Evolutionary conservation across 2,888 invertebrate species (phyloP).

Genomic region (Callyntrura guangdongensis): DNA sequence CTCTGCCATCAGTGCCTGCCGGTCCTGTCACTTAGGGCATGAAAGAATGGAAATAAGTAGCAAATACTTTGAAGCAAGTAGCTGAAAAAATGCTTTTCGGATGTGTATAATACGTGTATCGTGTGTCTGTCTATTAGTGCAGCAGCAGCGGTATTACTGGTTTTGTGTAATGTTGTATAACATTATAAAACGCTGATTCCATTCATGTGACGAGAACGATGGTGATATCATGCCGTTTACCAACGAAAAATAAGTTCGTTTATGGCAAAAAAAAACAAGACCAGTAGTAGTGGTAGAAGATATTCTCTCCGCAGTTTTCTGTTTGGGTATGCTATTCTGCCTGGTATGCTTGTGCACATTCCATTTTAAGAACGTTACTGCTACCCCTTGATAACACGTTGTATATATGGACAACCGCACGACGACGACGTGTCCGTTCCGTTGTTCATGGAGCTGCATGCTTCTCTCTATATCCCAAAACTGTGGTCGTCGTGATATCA

Average conservation of each 20-base stretch:
- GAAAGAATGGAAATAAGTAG: constrained; percentile 17
- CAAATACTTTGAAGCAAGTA: neutral
- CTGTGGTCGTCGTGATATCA: neutral
- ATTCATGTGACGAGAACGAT: constrained; percentile 17
- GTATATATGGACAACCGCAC: neutral
- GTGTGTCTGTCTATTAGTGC: too few relatives aligned
- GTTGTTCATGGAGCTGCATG: neutral
- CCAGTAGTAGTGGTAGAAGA: constrained; percentile 18
- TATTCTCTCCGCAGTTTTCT: neutral
- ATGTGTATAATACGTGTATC: neutral
- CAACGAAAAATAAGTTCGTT: constrained; percentile 28
- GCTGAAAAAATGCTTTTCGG: constrained; percentile 1
- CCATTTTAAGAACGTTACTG: neutral
- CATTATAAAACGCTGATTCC: constrained; percentile 10
- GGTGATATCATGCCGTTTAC: neutral
- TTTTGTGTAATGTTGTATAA: neutral
- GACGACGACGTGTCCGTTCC: neutral
- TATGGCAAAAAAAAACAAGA: constrained; percentile 14
- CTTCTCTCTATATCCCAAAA: neutral
- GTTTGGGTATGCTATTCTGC: too few relatives aligned
- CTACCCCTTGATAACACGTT: neutral
- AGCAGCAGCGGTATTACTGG: neutral
- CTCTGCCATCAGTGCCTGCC: too few relatives aligned
- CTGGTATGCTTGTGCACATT: neutral
- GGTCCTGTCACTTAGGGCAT: too few relatives aligned